Base-by-base conservation (phyloP, 2,888 invertebrate species). In the Melanophora roralis region DNA sequence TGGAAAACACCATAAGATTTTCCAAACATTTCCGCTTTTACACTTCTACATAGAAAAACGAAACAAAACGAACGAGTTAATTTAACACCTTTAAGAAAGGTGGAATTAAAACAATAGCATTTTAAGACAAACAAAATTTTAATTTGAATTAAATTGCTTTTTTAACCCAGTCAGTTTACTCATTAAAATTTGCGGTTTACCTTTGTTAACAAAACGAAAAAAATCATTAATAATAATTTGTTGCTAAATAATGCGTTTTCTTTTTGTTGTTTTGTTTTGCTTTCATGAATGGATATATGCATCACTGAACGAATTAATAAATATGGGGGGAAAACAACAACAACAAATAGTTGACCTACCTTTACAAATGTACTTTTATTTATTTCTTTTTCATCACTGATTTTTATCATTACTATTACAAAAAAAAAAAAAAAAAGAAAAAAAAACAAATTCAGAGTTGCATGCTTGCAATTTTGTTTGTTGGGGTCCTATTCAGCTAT, bases 301-400 rank as follows among this genome's bases (percentile, higher is more conserved):
- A 57, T 76, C 75, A 76, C 62, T 62, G 68, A 32, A 45, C 16
- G 53, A 55, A 49, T 62, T 75, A 68, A 68, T 75, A 27, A 68
- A 62, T 55, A 32, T n/a, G n/a, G n/a, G n/a, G n/a, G n/a, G n/a
- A n/a, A 53, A 53, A 45, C 32, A 21, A 49, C 6, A 27, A 27
- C 6, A 67, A 47, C 19, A 55, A 59, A 23, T 59, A 57, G 32
- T 69, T 76, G 76, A 69, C 69, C 76, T 57, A 57, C 69, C 76
- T 76, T 64, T 19, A 27, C 23, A 43, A 1, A 32, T 27, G 51
- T 14, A n/a, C 9, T 21, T 36, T 55, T 73, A 47, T 55, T 64
- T 55, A 40, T 72, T 49, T 23, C 38, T n/a, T 5, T 7, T n/a
- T 11, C 34, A 53, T n/a, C 14, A 62, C 45, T 21, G 73, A 74